Evolutionary conservation across 2,888 invertebrate genomes (phyloP).

Genomic region (Craniophora ligustri): DNA sequence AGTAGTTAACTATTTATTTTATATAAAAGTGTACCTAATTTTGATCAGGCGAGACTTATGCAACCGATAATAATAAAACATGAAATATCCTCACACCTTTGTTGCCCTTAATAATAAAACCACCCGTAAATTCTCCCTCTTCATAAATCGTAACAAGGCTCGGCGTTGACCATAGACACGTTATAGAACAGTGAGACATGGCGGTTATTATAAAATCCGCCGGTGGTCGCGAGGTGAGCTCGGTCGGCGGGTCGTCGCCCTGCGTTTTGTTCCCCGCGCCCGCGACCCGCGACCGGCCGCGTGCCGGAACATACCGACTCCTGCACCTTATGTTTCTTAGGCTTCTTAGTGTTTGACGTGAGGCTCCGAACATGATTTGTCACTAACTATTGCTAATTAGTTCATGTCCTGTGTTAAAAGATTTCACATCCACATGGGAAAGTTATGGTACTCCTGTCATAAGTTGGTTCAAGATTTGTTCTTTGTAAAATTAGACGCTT

Average conservation of each 20-base stretch:
- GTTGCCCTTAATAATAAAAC: too few relatives aligned
- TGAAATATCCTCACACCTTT: too few relatives aligned
- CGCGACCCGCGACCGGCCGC: conserved; percentile 44
- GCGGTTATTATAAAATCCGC: conserved; percentile 60
- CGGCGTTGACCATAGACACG: conserved; percentile 30
- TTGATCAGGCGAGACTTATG: too few relatives aligned
- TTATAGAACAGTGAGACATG: conserved; percentile 50
- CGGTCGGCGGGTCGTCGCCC: conserved; percentile 76
- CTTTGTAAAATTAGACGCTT: too few relatives aligned
- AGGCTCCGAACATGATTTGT: conserved; percentile 25
- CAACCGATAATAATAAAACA: too few relatives aligned
- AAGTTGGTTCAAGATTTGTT: too few relatives aligned
- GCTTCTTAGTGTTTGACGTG: conserved; percentile 58
- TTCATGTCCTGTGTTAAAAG: conserved; percentile 1
- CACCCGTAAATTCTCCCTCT: too few relatives aligned
- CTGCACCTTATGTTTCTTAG: conserved; percentile 56
- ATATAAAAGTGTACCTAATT: too few relatives aligned
- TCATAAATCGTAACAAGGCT: conserved; percentile 3
- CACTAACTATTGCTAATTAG: conserved; percentile 5
- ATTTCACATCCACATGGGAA: too few relatives aligned
- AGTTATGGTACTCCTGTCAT: too few relatives aligned
- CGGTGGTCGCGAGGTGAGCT: conserved; percentile 64
- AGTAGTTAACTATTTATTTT: too few relatives aligned
- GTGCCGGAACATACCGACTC: conserved; percentile 61
- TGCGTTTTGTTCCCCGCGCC: conserved; percentile 76